phyloP scores from a whole-genome alignment of 2,888 invertebrate genomes.

The Uropetala carovei region DNA sequence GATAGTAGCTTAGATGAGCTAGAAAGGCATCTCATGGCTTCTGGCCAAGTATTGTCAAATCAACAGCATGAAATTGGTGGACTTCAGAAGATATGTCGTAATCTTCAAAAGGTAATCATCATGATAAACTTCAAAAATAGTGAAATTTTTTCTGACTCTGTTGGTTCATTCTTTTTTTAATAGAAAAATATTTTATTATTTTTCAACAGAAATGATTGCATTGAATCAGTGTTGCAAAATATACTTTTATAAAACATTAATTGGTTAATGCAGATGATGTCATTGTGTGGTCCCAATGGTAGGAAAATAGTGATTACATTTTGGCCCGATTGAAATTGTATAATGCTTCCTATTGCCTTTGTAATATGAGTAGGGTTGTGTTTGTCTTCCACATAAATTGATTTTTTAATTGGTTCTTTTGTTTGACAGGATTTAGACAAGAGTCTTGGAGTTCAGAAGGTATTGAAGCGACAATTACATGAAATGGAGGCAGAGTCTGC shows the following conservation, averaged over 20 bases:
- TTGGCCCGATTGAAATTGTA: background rate
- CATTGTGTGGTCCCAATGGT: too few species aligned
- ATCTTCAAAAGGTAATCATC: conserved; percentile 80
- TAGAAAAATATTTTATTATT: background rate
- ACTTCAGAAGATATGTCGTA: conserved; percentile 83
- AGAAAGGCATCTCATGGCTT: conserved; percentile 85
- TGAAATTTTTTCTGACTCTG: too few species aligned
- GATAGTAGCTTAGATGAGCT: conserved; percentile 86
- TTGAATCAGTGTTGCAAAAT: too few species aligned
- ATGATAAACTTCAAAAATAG: too few species aligned
- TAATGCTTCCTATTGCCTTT: background rate
- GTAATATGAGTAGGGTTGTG: background rate
- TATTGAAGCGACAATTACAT: conserved; percentile 84
- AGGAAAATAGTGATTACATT: background rate
- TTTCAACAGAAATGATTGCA: background rate
- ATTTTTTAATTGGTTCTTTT: conserved; percentile 10
- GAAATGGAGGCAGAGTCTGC: conserved; percentile 88
- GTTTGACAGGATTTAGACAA: conserved; percentile 81
- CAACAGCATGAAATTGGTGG: conserved; percentile 87
- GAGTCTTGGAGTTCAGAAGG: conserved; percentile 82
- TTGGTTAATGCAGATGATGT: too few species aligned
- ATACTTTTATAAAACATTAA: too few species aligned
- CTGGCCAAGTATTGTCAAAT: conserved; percentile 84
- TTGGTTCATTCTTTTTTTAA: too few species aligned
- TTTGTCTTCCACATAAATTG: background rate